A percentile compares a stretch with the other conserved stretches of the same genome.
These are phyloP conservation scores for Oscheius sp. DNA, from an alignment of 2,888 invertebrate species.

Conservation along the genomic window DNA sequence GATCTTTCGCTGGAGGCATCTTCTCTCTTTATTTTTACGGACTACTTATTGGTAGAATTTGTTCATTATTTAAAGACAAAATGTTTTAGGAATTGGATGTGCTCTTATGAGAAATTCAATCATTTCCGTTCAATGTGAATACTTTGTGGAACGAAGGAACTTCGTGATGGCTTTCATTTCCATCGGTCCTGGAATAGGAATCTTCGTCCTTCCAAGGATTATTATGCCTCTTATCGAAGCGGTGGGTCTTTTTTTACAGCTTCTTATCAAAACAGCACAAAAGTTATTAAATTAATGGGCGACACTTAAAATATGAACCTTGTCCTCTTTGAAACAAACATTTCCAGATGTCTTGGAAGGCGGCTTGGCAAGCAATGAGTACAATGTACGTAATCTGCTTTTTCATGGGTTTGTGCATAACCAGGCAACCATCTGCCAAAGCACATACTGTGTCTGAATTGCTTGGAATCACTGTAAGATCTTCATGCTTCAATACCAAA, in stretches of 20 bases:
- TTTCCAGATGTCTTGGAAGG: constrained; percentile 45
- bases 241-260: constrained; percentile 38
- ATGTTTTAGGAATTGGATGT: constrained; percentile 52
- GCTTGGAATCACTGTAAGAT: constrained; percentile 41
- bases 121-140: constrained; percentile 60
- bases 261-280: constrained; percentile 21
- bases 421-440: constrained; percentile 45
- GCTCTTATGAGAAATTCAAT: constrained; percentile 59
- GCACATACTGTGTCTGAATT: constrained; percentile 33
- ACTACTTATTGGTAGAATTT: constrained; percentile 44
- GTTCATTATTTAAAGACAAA: background rate
- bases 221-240: constrained; percentile 44
- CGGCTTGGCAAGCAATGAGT: constrained; percentile 46
- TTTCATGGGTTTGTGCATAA: constrained; percentile 49
- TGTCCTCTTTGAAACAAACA: background rate
- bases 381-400: constrained; percentile 46
- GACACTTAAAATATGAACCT: constrained; percentile 16
- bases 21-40: constrained; percentile 47
- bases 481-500: background rate
- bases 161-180: constrained; percentile 51
- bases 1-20: constrained; percentile 48
- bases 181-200: constrained; percentile 58
- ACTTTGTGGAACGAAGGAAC: constrained; percentile 50
- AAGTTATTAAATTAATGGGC: constrained; percentile 28
- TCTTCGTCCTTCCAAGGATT: constrained; percentile 53